phyloP scores from a whole-genome alignment of 2,797 vertebrate genomes.

The Semotilus atromaculatus region DNA sequence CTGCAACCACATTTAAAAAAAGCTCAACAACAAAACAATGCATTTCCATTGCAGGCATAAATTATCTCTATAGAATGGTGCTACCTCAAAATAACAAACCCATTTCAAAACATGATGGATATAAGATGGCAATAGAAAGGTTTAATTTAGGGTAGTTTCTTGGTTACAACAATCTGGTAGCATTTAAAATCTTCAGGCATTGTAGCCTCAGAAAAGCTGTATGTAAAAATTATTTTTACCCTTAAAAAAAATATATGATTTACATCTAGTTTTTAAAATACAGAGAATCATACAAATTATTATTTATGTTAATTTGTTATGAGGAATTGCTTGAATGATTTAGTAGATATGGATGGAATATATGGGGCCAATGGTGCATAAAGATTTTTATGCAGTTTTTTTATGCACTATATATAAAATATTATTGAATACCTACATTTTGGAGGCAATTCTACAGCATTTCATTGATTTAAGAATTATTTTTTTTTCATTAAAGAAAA shows the following conservation, averaged over 20 bases:
- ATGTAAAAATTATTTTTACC: neutral
- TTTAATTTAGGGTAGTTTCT: neutral
- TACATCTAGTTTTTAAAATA: neutral
- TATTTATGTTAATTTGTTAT: neutral
- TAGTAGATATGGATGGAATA: neutral
- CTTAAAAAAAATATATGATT: neutral
- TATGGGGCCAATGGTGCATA: neutral
- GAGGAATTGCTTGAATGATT: neutral
- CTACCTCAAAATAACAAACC: neutral
- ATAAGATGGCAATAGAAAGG: neutral
- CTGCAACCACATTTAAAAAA: conserved; percentile 65
- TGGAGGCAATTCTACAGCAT: neutral
- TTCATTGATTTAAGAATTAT: neutral
- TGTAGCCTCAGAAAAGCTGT: neutral
- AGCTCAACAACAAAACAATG: neutral
- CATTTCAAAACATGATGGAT: neutral
- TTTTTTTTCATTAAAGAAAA: too few relatives aligned
- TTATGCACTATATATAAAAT: too few relatives aligned
- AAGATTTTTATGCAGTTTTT: too few relatives aligned
- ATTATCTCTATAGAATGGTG: neutral
- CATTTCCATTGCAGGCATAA: neutral
- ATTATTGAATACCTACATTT: too few relatives aligned
- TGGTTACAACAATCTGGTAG: neutral
- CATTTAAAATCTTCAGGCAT: neutral
- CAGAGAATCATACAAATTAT: neutral